These are phyloP conservation scores for Cremastobaeus sp. DNA, from an alignment of 2,888 invertebrate species.

Conservation along the genomic window DNA sequence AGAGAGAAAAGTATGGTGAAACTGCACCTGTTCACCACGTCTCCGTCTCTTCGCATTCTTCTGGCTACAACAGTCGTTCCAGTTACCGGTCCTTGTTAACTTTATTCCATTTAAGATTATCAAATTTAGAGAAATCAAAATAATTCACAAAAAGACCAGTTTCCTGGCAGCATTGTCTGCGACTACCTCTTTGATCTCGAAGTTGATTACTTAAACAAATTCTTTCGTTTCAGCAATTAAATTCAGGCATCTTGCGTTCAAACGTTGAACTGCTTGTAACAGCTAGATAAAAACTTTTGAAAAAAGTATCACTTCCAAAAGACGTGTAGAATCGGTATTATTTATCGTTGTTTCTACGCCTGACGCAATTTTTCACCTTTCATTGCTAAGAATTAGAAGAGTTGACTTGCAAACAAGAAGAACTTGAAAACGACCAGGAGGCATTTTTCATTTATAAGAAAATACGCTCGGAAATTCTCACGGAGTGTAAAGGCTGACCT, in stretches of 20 bases:
- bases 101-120: conserved; percentile 72
- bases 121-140: too few species aligned
- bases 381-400: conserved; percentile 69
- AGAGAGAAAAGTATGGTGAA: conserved; percentile 69
- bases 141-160: too few species aligned
- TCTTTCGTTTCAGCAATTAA: too few species aligned
- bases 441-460: conserved; percentile 74
- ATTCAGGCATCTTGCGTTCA: too few species aligned
- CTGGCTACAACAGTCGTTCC: conserved; percentile 33
- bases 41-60: conserved; percentile 52
- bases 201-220: too few species aligned
- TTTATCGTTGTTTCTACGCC: conserved; percentile 38
- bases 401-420: conserved; percentile 50
- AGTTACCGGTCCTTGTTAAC: conserved; percentile 36
- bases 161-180: too few species aligned
- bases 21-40: conserved; percentile 63
- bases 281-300: conserved; percentile 6
- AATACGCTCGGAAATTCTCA: conserved; percentile 68
- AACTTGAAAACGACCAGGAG: conserved; percentile 57
- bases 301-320: conserved; percentile 3
- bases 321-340: conserved; percentile 29
- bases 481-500: conserved; percentile 36
- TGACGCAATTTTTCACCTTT: conserved; percentile 67
- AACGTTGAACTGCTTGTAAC: too few species aligned
- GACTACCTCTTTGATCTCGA: too few species aligned